These are phyloP conservation scores for Heterodera schachtii DNA, from an alignment of 1,140 invertebrate genomes.

Conservation along the genomic window DNA sequence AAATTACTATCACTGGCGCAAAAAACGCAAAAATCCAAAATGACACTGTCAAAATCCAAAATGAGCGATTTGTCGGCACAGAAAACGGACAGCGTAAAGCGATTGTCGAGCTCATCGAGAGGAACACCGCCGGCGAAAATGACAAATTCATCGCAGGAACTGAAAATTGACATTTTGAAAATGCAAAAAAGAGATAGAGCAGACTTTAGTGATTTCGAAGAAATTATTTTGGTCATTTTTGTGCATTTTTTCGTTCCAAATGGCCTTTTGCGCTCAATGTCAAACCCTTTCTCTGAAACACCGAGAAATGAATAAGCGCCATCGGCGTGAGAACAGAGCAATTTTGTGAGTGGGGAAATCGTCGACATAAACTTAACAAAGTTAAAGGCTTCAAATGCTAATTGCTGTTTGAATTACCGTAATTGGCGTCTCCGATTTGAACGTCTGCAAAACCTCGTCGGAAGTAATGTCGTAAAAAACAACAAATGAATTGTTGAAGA, in stretches of 20 bases:
- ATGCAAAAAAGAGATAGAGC: background rate
- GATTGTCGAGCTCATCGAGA: conserved; percentile 32
- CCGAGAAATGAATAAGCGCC: conserved; percentile 22
- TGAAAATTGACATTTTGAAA: background rate
- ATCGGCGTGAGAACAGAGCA: conserved; percentile 21
- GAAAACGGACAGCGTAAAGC: conserved; percentile 30
- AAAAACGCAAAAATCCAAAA: conserved; percentile 43
- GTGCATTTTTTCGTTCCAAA: conserved; percentile 30
- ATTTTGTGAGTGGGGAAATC: background rate
- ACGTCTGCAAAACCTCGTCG: conserved; percentile 9
- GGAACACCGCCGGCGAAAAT: conserved; percentile 41
- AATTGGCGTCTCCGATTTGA: background rate
- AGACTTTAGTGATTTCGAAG: conserved; percentile 18
- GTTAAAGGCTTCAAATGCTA: conserved; percentile 4
- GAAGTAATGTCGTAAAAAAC: conserved; percentile 25
- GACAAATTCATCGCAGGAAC: conserved; percentile 35
- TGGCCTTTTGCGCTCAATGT: conserved; percentile 27
- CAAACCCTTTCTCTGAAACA: background rate
- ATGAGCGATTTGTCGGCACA: conserved; percentile 30
- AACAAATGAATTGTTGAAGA: conserved; percentile 31
- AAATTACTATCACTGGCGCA: conserved; percentile 14
- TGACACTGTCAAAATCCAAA: conserved; percentile 44
- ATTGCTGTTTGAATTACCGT: conserved; percentile 12
- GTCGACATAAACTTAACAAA: conserved; percentile 18
- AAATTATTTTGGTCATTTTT: conserved; percentile 32